phyloP scores from a whole-genome alignment of 2,888 invertebrate species.

The Onthophagus sagittarius region DNA sequence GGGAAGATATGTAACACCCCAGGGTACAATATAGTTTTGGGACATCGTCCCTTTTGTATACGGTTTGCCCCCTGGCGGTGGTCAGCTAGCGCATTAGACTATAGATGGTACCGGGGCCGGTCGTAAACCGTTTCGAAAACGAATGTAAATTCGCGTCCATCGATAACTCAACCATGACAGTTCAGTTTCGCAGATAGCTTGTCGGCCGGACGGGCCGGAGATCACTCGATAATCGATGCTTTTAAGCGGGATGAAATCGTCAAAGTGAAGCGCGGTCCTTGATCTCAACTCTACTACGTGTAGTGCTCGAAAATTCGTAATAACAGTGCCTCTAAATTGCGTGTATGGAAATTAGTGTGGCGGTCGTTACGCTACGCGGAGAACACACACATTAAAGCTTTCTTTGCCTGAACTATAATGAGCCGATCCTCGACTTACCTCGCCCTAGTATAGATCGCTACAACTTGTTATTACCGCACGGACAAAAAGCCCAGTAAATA shows the following conservation, averaged over 20 bases:
- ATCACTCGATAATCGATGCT: neutral
- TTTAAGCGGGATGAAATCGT: neutral
- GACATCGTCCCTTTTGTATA: slow-evolving; percentile 40
- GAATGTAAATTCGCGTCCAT: slow-evolving; percentile 45
- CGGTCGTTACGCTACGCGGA: slow-evolving; percentile 8
- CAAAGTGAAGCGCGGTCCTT: neutral
- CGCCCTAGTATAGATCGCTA: neutral
- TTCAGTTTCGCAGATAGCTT: slow-evolving; percentile 29
- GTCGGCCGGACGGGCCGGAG: neutral
- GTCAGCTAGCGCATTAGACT: slow-evolving; percentile 49
- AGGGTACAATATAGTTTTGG: slow-evolving; percentile 40
- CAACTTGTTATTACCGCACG: neutral
- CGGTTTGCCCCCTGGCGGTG: slow-evolving; percentile 37
- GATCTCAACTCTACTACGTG: neutral
- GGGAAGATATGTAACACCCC: slow-evolving; percentile 23
- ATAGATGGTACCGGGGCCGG: slow-evolving; percentile 48
- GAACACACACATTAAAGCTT: slow-evolving; percentile 7
- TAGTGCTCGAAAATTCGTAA: slow-evolving; percentile 8
- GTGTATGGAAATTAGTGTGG: slow-evolving; percentile 10
- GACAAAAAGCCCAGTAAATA: neutral
- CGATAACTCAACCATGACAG: slow-evolving; percentile 47
- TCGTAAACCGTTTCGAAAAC: slow-evolving; percentile 44
- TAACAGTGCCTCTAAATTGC: slow-evolving; percentile 12
- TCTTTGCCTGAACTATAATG: slow-evolving; percentile 1
- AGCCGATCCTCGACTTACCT: neutral